Percentiles rank a stretch among this genome's conserved stretches.
Conservation (phyloP, 2,888 invertebrate species). For the Biston betularia region DNA sequence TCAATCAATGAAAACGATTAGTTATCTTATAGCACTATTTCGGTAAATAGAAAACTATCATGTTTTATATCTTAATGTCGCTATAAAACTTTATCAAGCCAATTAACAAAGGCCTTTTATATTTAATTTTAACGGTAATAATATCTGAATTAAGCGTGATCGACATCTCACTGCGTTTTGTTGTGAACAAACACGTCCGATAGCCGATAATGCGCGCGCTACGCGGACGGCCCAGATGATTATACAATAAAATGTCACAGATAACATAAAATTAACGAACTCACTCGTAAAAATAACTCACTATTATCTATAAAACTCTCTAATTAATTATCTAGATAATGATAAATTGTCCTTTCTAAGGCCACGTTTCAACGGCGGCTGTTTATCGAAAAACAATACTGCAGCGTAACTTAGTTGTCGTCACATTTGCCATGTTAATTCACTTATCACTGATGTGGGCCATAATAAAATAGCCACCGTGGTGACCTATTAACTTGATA, state of each 20-base stretch:
- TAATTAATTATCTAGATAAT: constrained; percentile 84
- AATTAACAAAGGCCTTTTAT: constrained; percentile 34
- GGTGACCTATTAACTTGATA: constrained; percentile 58
- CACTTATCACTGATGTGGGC: constrained; percentile 60
- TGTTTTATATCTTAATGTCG: constrained; percentile 3
- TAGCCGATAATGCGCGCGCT: constrained; percentile 53
- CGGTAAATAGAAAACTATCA: neutral
- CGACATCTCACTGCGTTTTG: constrained; percentile 53
- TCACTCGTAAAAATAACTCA: constrained; percentile 78
- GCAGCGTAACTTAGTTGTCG: constrained; percentile 68
- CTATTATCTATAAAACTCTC: constrained; percentile 84
- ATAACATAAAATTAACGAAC: constrained; percentile 82
- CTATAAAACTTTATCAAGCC: constrained; percentile 18
- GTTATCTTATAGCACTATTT: neutral
- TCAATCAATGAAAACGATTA: neutral
- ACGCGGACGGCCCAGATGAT: constrained; percentile 62
- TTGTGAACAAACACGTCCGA: constrained; percentile 52
- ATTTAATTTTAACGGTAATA: constrained; percentile 40
- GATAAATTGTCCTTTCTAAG: constrained; percentile 73
- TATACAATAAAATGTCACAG: constrained; percentile 72
- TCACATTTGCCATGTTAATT: constrained; percentile 63
- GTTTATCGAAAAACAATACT: constrained; percentile 62
- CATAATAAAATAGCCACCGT: constrained; percentile 49
- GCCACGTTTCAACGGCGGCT: constrained; percentile 47
- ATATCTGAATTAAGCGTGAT: constrained; percentile 51